A percentile compares a stretch with the other conserved stretches of the same genome.
These are phyloP conservation scores for Glossophaga mutica DNA, from an alignment of 2,797 vertebrate genomes.

Conservation along the genomic window DNA sequence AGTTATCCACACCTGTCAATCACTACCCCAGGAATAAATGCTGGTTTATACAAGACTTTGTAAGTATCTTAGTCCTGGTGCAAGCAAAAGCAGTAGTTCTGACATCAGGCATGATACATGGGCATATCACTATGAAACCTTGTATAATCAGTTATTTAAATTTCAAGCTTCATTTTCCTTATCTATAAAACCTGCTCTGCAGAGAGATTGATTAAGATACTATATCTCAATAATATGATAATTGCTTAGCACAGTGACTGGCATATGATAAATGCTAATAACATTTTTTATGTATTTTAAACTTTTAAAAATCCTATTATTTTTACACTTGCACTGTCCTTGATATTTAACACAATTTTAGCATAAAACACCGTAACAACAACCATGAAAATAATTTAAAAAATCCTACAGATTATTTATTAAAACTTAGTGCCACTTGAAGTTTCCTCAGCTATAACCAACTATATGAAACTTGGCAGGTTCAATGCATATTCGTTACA, in stretches of 20 bases:
- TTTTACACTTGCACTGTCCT: not conserved
- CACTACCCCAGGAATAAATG: not conserved
- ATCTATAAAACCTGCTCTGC: not conserved
- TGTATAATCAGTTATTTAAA: not conserved
- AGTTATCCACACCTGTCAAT: not conserved
- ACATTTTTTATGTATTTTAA: not conserved
- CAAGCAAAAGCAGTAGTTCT: not conserved
- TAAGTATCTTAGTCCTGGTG: not conserved
- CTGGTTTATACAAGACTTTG: not conserved
- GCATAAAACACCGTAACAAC: not conserved
- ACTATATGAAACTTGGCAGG: not conserved
- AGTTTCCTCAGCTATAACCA: not conserved
- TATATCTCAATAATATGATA: not conserved
- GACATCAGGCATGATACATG: not conserved
- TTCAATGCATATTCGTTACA: not conserved
- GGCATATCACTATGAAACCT: not conserved
- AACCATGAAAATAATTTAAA: not conserved
- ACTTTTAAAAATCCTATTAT: not conserved
- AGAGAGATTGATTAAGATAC: conserved; percentile 34
- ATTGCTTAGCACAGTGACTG: not conserved
- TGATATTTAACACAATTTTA: not conserved
- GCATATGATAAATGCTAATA: not conserved
- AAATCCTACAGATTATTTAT: not conserved
- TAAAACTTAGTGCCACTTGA: not conserved
- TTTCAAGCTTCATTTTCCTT: conserved; percentile 18